Percentiles rank a stretch among this genome's conserved stretches.
Conservation (phyloP, 2,888 invertebrate species). For the Amiota minor region DNA sequence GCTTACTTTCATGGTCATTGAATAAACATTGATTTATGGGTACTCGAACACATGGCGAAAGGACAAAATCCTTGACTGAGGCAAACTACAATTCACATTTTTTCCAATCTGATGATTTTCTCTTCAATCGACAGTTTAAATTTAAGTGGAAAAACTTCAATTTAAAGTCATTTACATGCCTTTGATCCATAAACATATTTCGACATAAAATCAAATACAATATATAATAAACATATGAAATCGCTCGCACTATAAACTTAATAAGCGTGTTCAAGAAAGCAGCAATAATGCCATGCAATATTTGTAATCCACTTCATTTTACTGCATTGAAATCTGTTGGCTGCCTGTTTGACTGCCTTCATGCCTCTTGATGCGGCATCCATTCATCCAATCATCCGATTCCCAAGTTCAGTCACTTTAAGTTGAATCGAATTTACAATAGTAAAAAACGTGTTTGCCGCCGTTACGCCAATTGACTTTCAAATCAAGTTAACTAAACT, state of each 20-base stretch:
- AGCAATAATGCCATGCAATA: background rate
- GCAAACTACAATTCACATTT: too few species aligned
- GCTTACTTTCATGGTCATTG: slow-evolving; percentile 11
- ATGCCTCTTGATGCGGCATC: too few species aligned
- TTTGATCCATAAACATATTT: slow-evolving; percentile 49
- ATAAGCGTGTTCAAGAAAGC: slow-evolving; percentile 12
- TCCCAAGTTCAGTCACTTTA: too few species aligned
- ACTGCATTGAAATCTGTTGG: too few species aligned
- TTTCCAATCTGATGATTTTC: too few species aligned
- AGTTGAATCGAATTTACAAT: too few species aligned
- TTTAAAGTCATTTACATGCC: slow-evolving; percentile 28
- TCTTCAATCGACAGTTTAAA: background rate
- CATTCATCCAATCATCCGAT: too few species aligned
- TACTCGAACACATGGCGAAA: too few species aligned
- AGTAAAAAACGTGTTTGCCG: slow-evolving; percentile 45
- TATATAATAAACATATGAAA: slow-evolving; percentile 6
- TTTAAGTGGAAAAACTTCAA: background rate
- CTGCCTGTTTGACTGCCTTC: too few species aligned
- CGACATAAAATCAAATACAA: slow-evolving; percentile 41
- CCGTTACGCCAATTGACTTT: slow-evolving; percentile 23
- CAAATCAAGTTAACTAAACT: background rate
- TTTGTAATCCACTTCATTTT: too few species aligned
- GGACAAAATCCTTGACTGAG: too few species aligned
- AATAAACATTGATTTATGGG: slow-evolving; percentile 6
- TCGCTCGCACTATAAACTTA: slow-evolving; percentile 48